Base-by-base conservation (phyloP, 64 coral and sea anemone genomes). In the Stichodactyla mertensii region DNA sequence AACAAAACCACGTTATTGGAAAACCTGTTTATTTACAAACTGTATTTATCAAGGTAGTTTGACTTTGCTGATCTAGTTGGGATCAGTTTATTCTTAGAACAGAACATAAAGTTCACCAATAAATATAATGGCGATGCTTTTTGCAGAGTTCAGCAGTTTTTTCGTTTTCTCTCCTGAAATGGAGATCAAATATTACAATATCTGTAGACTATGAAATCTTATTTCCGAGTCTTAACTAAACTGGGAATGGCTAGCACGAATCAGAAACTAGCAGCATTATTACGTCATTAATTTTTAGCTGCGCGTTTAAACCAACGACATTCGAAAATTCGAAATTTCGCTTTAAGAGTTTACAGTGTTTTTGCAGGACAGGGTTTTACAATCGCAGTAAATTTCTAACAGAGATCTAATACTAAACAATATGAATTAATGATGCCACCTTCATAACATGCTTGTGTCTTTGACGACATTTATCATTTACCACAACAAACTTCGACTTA, bases 21-120 rank as follows among this genome's bases (percentile, higher is more conserved):
- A 81, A 81, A 81, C 53, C 22, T 79, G 54, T 81, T 81, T 81
- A 81, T 81, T 81, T 81, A 81, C 78, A 81, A 74, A 81, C 78
- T 15, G 78, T 54, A 81, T 14, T 81, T 20, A 81, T 52, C 16
- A 81, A 74, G 69, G 22, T 74, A 74, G 69, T 31, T 74, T 6
- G 69, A 11, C 23, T 74, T 23, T 74, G 10, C 26, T 27, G 69
- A 74, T 31, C 20, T 31, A 5, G 16, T 7, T 22, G 2, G n/a
- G n/a, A 69, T 6, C 18, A 7, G 14, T 58, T 58, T 15, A 58
- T 58, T 58, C 56, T 58, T 58, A 58, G 1, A 11, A 11, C 56
- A 58, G 9, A 58, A 11, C 14, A 4, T 45, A 45, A 45, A 45
- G 36, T 58, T 58, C 56, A 58, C 56, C 56, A 58, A 58, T 58